phyloP scores from a whole-genome alignment of 2,113 vertebrate species.

The Apodemus speciosus region DNA sequence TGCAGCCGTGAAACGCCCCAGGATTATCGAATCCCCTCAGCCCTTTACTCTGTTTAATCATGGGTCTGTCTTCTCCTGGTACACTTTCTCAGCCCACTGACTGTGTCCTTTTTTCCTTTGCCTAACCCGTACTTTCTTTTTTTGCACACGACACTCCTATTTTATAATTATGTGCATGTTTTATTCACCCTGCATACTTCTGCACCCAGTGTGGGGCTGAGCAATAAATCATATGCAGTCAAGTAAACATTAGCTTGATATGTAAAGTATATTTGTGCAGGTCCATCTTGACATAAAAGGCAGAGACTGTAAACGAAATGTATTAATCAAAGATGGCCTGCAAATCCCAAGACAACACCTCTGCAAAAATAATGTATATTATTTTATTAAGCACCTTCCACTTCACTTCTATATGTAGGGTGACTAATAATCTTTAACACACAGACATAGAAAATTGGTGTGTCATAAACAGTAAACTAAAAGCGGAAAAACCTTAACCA shows the following conservation, averaged over 20 bases:
- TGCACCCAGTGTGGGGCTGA: neutral
- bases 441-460: neutral
- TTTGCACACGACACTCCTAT: neutral
- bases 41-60: conserved; percentile 32
- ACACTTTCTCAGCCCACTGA: neutral
- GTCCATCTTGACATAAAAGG: neutral
- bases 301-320: neutral
- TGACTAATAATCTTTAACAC: neutral
- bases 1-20: conserved; percentile 27
- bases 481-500: neutral
- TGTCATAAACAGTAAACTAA: neutral
- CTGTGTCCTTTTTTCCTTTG: conserved; percentile 47
- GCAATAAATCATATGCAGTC: neutral
- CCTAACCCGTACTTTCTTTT: conserved; percentile 51
- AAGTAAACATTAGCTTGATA: neutral
- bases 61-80: neutral
- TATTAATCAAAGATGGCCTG: neutral
- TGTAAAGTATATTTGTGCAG: neutral
- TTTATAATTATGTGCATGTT: conserved; percentile 17
- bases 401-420: neutral
- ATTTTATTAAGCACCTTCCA: neutral
- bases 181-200: conserved; percentile 40
- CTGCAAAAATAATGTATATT: neutral
- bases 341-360: conserved; percentile 25
- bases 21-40: conserved; percentile 15